A percentile compares a stretch with the other conserved stretches of the same genome.
phyloP scores from a whole-genome alignment of 2,888 invertebrate genomes.

The Craniophora ligustri region DNA sequence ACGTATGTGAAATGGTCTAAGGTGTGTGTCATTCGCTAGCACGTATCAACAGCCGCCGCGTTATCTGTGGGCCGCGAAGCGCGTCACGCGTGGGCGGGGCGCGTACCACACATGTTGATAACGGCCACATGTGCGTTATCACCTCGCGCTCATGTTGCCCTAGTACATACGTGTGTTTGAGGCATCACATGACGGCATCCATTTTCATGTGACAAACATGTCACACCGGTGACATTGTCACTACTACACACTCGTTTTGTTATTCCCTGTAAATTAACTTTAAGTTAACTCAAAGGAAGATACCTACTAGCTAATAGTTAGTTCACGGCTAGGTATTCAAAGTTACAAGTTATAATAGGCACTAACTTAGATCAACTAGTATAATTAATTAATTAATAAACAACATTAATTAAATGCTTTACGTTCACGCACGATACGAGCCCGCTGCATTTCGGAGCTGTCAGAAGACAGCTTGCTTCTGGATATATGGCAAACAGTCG shows the following conservation, averaged over 20 bases:
- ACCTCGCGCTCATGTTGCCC: conserved; percentile 61
- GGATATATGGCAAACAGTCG: no score
- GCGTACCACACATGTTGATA: conserved; percentile 39
- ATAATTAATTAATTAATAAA: no score
- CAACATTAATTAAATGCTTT: no score
- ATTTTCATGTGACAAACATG: conserved; percentile 64
- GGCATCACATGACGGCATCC: conserved; percentile 75
- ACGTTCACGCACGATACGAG: no score
- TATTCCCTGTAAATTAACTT: no score
- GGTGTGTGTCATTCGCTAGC: neutral
- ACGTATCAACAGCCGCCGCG: conserved; percentile 1
- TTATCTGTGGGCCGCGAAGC: conserved; percentile 26
- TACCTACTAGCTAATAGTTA: no score
- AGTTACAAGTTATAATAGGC: no score
- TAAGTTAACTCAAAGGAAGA: no score
- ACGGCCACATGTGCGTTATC: conserved; percentile 45
- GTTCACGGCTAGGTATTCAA: no score
- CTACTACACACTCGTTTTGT: conserved; percentile 34
- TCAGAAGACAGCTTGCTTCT: no score
- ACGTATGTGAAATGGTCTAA: neutral
- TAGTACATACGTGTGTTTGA: conserved; percentile 73
- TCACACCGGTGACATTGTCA: conserved; percentile 47
- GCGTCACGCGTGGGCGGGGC: conserved; percentile 24
- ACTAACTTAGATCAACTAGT: no score
- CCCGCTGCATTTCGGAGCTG: no score